Percentiles rank a stretch among this genome's conserved stretches.
These are phyloP conservation scores for Zosterops pallidus DNA, from an alignment of 2,113 vertebrate species.

Conservation along the genomic window DNA sequence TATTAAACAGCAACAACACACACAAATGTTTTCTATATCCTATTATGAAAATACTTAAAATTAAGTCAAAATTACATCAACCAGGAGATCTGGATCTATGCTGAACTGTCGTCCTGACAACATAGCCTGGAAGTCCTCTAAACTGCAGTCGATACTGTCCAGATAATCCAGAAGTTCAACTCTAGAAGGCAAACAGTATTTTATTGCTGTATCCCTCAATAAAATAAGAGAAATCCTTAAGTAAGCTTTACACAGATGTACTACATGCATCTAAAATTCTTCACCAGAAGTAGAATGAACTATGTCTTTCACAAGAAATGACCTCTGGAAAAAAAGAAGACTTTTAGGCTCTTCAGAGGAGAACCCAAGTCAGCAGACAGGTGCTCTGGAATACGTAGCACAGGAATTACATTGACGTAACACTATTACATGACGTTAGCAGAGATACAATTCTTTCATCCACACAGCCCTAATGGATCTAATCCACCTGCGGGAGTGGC, in stretches of 20 bases:
- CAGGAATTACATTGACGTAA: background rate
- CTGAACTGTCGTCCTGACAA: slow-evolving; percentile 91
- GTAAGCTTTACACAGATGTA: background rate
- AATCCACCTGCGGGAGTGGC: background rate
- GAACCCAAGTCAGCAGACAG: background rate
- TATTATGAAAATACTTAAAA: background rate
- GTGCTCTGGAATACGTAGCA: background rate
- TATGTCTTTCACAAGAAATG: background rate
- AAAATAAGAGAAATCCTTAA: background rate
- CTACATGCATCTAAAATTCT: background rate
- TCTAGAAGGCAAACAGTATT: slow-evolving; percentile 69
- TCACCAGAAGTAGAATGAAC: background rate
- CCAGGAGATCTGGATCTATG: slow-evolving; percentile 85
- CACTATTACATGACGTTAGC: background rate
- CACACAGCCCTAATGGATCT: background rate
- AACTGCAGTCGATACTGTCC: slow-evolving; percentile 97
- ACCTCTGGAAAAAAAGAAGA: background rate
- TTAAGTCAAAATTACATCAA: slow-evolving; percentile 77
- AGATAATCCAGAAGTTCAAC: slow-evolving; percentile 97
- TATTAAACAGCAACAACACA: background rate
- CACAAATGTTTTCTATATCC: background rate
- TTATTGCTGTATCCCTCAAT: background rate
- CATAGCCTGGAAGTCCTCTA: slow-evolving; percentile 97
- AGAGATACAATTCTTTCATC: background rate
- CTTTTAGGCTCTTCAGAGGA: background rate